These are phyloP conservation scores for Molossus alvarezi DNA, from an alignment of 2,797 vertebrate genomes.

Conservation along the genomic window DNA sequence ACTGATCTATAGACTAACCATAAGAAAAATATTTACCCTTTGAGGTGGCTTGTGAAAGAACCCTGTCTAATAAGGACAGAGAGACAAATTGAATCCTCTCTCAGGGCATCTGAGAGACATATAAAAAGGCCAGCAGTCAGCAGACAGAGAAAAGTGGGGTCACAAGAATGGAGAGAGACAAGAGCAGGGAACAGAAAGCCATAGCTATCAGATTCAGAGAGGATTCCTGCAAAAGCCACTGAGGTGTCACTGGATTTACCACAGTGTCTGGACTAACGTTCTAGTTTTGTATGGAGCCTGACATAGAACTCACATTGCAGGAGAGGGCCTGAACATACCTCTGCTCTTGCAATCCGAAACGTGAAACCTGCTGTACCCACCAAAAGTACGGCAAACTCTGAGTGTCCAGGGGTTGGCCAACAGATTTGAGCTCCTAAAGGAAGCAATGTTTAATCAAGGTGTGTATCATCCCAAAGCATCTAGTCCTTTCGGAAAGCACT, in stretches of 20 bases:
- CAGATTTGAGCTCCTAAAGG: background rate
- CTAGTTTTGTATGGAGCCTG: conserved; percentile 20
- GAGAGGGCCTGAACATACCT: background rate
- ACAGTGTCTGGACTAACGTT: background rate
- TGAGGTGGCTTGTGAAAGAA: background rate
- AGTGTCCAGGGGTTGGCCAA: background rate
- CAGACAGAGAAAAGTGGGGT: background rate
- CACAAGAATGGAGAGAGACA: background rate
- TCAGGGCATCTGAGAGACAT: background rate
- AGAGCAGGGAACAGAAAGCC: background rate
- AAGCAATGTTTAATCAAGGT: background rate
- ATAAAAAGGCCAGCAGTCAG: background rate
- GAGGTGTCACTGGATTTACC: background rate
- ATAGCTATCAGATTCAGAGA: background rate
- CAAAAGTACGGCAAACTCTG: background rate
- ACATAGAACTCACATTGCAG: background rate
- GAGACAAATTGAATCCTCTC: background rate
- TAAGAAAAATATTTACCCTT: background rate
- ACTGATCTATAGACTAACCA: background rate
- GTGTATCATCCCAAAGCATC: background rate
- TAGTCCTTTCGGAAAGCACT: background rate
- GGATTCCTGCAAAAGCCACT: background rate
- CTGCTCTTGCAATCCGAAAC: conserved; percentile 5
- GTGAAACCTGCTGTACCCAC: background rate
- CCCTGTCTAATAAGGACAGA: background rate